Percentiles rank a stretch among this genome's conserved stretches.
Evolutionary conservation across 2,797 vertebrate species (phyloP).

Genomic region (Rhabdomys pumilio): DNA sequence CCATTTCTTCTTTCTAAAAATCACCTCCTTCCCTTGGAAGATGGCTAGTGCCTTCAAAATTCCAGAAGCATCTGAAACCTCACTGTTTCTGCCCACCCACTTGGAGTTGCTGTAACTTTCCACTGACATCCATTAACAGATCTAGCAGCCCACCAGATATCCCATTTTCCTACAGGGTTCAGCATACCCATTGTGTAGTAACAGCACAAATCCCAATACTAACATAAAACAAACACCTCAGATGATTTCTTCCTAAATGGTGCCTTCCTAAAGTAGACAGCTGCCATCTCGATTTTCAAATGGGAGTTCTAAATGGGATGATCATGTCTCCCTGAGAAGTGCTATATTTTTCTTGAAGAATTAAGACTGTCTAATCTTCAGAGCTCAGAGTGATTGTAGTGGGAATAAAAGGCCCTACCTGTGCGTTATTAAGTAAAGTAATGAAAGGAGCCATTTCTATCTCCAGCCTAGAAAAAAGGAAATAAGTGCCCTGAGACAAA

Average conservation of each 20-base stretch:
- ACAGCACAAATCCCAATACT: neutral
- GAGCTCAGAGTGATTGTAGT: neutral
- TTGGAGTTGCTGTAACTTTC: neutral
- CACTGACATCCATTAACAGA: neutral
- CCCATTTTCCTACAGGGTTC: neutral
- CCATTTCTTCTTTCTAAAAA: neutral
- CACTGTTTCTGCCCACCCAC: neutral
- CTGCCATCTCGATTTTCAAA: neutral
- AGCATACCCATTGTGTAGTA: too few relatives aligned
- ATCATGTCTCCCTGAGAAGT: neutral
- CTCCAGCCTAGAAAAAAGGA: neutral
- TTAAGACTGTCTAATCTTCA: neutral
- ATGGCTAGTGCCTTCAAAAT: neutral
- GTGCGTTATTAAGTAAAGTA: slow-evolving; percentile 9
- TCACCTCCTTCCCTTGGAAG: neutral
- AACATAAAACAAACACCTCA: neutral
- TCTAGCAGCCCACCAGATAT: neutral
- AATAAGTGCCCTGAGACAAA: neutral
- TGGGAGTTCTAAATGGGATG: neutral
- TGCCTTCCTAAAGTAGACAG: slow-evolving; percentile 1
- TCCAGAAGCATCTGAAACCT: neutral
- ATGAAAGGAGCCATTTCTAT: neutral
- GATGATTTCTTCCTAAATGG: neutral
- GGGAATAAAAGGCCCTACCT: neutral
- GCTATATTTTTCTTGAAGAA: neutral